Percentiles rank a stretch among this genome's conserved stretches.
Conservation (phyloP, 2,113 vertebrate species). For the Oryzias woworae region DNA sequence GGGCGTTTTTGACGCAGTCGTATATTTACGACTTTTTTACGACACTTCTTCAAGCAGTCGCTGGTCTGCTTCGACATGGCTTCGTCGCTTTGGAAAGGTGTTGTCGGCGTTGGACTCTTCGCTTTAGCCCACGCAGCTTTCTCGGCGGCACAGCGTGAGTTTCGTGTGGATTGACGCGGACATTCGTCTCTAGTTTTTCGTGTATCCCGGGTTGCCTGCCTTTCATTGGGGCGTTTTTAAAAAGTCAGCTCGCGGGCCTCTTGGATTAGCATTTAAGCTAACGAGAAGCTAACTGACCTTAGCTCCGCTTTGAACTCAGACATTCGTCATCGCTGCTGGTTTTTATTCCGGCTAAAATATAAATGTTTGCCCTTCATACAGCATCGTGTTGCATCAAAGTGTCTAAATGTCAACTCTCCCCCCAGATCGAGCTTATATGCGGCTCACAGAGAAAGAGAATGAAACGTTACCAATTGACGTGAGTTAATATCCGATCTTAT, state of each 20-base stretch:
- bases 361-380: too few relatives aligned
- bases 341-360: background rate
- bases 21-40: slow-evolving; percentile 39
- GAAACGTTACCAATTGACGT: slow-evolving; percentile 96
- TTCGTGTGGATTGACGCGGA: fast-evolving
- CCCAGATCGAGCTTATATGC: slow-evolving; percentile 92
- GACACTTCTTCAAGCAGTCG: slow-evolving; percentile 45
- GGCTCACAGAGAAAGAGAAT: slow-evolving; percentile 96
- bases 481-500: slow-evolving; percentile 64
- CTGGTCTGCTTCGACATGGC: slow-evolving; percentile 80
- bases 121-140: slow-evolving; percentile 94
- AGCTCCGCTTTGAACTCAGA: slow-evolving; percentile 11
- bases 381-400: background rate
- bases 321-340: background rate
- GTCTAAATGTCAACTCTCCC: slow-evolving; percentile 1
- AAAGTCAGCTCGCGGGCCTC: slow-evolving; percentile 35
- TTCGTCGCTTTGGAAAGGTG: slow-evolving; percentile 91
- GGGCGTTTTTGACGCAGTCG: slow-evolving; percentile 1
- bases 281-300: slow-evolving; percentile 30
- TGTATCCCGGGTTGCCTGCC: background rate
- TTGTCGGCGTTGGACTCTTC: slow-evolving; percentile 91
- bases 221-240: too few relatives aligned
- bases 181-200: background rate
- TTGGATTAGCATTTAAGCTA: slow-evolving; percentile 13
- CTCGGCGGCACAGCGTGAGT: slow-evolving; percentile 92